Conservation (phyloP, 2,888 invertebrate species). For the Tipula confusa region DNA sequence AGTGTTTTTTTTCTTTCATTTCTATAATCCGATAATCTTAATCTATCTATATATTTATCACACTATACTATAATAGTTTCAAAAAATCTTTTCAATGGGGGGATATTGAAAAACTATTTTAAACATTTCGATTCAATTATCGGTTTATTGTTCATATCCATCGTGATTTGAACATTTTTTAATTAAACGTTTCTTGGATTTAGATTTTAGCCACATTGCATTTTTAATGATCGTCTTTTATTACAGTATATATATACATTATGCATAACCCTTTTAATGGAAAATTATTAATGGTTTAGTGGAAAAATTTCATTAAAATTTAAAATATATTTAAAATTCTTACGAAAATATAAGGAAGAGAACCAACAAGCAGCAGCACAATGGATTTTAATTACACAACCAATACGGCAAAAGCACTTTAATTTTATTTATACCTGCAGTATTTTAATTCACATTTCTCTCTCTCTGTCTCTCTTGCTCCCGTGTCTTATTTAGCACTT, state of each 20-base stretch:
- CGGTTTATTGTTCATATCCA: not conserved
- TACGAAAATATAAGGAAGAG: not conserved
- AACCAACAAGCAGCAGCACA: not conserved
- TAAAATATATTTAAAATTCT: not conserved
- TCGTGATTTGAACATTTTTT: not conserved
- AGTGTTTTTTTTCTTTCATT: not conserved
- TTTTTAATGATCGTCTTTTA: not conserved
- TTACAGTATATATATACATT: no score
- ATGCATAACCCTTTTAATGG: not conserved
- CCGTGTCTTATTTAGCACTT: not conserved
- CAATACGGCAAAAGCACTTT: not conserved
- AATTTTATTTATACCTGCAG: not conserved
- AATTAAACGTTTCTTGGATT: not conserved
- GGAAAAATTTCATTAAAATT: not conserved
- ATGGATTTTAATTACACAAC: constrained; percentile 16
- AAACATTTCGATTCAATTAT: constrained; percentile 3
- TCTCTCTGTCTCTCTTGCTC: no score
- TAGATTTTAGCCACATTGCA: no score
- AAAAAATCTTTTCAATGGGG: not conserved
- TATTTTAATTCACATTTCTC: not conserved
- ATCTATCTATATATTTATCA: not conserved
- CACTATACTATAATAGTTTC: not conserved
- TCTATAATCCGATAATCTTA: not conserved
- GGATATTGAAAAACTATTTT: not conserved
- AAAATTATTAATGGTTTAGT: not conserved